phyloP scores from a whole-genome alignment of 2,797 vertebrate species.

The Anguilla obscura region DNA sequence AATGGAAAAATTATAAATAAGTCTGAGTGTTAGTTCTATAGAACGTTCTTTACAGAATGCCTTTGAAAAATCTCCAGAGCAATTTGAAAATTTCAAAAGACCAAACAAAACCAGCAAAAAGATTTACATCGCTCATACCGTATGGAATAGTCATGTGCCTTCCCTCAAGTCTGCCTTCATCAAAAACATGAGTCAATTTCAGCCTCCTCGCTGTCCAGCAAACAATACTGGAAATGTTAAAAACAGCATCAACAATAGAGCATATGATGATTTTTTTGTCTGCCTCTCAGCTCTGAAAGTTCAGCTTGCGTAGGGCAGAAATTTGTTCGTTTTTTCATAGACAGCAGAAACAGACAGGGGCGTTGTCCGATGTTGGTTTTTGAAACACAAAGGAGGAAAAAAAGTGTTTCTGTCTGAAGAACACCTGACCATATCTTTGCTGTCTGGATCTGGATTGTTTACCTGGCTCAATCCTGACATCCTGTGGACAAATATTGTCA shows the following conservation, averaged over 20 bases:
- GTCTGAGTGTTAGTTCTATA: neutral
- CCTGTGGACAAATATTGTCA: constrained; percentile 17
- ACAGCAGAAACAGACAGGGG: neutral
- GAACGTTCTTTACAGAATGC: neutral
- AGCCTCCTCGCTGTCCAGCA: neutral
- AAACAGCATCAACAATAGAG: neutral
- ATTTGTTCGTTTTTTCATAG: neutral
- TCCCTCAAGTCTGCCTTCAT: neutral
- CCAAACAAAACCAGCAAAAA: neutral
- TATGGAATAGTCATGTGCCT: neutral
- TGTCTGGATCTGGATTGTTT: neutral
- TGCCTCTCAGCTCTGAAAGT: neutral
- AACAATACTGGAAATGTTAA: neutral
- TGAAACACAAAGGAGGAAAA: neutral
- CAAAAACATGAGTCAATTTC: neutral
- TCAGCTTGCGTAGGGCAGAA: neutral
- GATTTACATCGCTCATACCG: neutral
- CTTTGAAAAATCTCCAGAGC: neutral
- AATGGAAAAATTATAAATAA: neutral
- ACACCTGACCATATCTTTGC: constrained; percentile 19
- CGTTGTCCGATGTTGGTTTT: constrained; percentile 8
- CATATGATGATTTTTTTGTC: neutral
- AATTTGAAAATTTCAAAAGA: neutral
- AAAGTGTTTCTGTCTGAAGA: neutral
- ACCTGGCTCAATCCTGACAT: neutral